Evolutionary conservation across 2,888 invertebrate species (phyloP).

Genomic region (Amblyjoppa fuscipennis): DNA sequence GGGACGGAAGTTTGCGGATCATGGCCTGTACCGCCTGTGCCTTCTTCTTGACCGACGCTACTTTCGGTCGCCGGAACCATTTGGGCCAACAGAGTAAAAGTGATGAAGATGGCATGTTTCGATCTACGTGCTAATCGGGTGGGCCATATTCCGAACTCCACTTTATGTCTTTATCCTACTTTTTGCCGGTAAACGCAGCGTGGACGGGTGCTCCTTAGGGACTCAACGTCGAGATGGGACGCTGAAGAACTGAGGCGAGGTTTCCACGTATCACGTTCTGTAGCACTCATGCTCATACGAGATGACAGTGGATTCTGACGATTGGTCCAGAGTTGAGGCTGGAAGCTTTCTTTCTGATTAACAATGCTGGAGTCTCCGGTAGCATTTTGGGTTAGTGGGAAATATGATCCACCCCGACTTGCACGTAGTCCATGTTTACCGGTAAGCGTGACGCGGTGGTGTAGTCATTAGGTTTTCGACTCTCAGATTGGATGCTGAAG

Average conservation of each 20-base stretch:
- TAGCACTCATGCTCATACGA: slow-evolving; percentile 53
- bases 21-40: slow-evolving; percentile 32
- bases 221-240: slow-evolving; percentile 3
- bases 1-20: slow-evolving; percentile 50
- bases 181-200: not conserved
- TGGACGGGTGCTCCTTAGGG: not conserved
- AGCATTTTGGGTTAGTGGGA: no score
- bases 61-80: slow-evolving; percentile 32
- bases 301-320: slow-evolving; percentile 47
- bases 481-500: slow-evolving; percentile 26
- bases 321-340: not conserved
- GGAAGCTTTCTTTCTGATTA: not conserved
- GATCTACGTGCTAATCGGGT: no score
- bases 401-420: no score
- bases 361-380: no score
- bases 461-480: not conserved
- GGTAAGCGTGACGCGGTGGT: not conserved
- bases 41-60: slow-evolving; percentile 25
- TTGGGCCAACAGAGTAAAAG: not conserved
- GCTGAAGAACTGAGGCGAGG: slow-evolving; percentile 46
- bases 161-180: not conserved
- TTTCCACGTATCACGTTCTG: slow-evolving; percentile 48
- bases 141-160: no score
- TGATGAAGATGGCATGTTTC: no score
- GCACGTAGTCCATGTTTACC: not conserved